Evolutionary conservation across 2,888 invertebrate species (phyloP).

Genomic region (Pammene aurita): DNA sequence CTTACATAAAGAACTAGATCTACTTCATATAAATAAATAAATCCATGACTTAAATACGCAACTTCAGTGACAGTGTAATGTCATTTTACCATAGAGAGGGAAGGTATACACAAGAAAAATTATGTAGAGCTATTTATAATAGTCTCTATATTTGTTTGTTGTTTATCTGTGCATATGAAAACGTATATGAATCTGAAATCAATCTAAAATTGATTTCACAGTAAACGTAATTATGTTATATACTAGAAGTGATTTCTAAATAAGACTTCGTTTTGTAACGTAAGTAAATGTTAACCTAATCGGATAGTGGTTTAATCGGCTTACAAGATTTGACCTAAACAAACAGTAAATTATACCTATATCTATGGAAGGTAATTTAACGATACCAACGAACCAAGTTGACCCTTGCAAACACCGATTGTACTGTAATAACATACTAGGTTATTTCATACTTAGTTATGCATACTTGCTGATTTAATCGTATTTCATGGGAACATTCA

Average conservation of each 20-base stretch:
- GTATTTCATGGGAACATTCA: neutral
- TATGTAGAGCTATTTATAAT: too few species aligned
- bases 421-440: conserved; percentile 7
- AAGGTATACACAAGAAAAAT: too few species aligned
- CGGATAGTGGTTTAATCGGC: conserved; percentile 8
- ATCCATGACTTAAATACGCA: too few species aligned
- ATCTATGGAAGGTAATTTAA: conserved; percentile 11
- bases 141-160: too few species aligned
- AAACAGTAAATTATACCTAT: conserved; percentile 10
- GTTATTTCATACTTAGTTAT: conserved; percentile 2
- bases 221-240: too few species aligned
- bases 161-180: too few species aligned
- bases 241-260: neutral
- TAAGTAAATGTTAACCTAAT: conserved; percentile 10
- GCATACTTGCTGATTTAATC: neutral
- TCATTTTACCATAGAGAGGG: too few species aligned
- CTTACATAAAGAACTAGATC: too few species aligned
- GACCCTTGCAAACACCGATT: conserved; percentile 13
- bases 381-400: neutral
- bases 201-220: too few species aligned
- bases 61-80: too few species aligned
- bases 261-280: neutral
- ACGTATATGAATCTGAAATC: too few species aligned
- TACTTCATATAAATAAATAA: too few species aligned
- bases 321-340: conserved; percentile 25